These are phyloP conservation scores for Odontamblyopus rebecca DNA, from an alignment of 2,797 vertebrate genomes.

Conservation along the genomic window DNA sequence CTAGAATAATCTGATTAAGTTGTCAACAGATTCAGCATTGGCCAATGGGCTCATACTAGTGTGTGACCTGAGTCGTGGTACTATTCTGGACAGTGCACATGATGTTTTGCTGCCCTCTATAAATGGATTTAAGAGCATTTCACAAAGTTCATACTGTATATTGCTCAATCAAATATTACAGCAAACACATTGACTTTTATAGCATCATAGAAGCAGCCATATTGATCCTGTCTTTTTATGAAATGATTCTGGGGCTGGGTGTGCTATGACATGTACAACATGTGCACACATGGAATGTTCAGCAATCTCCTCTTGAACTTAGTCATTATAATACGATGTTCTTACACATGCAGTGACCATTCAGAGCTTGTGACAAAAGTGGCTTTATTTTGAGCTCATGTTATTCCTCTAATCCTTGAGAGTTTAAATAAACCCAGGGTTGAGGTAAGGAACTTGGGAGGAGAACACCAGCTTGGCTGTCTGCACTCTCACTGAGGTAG, in stretches of 20 bases:
- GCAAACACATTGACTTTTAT: background rate
- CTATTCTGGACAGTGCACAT: background rate
- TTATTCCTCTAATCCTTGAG: slow-evolving; percentile 62
- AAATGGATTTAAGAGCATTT: too few species aligned
- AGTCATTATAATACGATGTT: slow-evolving; percentile 24
- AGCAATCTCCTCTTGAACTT: slow-evolving; percentile 12
- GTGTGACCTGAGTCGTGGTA: background rate
- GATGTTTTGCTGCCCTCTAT: background rate
- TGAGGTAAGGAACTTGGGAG: slow-evolving; percentile 24
- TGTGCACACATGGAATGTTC: background rate
- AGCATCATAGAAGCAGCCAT: background rate
- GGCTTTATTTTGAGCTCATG: slow-evolving; percentile 51
- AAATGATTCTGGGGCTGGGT: background rate
- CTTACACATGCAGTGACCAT: slow-evolving; percentile 26
- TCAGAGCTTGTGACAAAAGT: slow-evolving; percentile 46
- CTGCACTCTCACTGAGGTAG: slow-evolving; percentile 20
- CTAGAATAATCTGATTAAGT: slow-evolving; percentile 58
- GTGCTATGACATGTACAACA: background rate
- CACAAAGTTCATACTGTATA: too few species aligned
- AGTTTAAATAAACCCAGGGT: slow-evolving; percentile 53
- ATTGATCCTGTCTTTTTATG: background rate
- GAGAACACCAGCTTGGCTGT: slow-evolving; percentile 59
- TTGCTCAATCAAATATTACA: too few species aligned
- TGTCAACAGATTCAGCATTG: slow-evolving; percentile 7
- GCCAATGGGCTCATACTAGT: background rate